Percentiles rank a stretch among this genome's conserved stretches.
Evolutionary conservation across 1,140 invertebrate genomes (phyloP).

Genomic region (Drosophila nasuta): DNA sequence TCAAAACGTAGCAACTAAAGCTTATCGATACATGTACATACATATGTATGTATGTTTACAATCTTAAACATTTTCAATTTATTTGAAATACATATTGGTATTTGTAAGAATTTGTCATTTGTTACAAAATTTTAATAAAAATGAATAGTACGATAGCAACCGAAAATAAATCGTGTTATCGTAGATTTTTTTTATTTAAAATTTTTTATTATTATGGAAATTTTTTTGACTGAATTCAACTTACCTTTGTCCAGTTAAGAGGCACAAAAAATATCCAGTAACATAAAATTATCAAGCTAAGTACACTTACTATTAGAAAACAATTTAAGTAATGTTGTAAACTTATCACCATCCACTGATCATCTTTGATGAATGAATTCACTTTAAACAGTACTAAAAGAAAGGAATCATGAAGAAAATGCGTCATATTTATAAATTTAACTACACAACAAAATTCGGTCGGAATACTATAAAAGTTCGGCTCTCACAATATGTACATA

Average conservation of each 20-base stretch:
- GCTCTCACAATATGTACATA: not conserved
- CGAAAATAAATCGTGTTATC: too few species aligned
- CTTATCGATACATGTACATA: too few species aligned
- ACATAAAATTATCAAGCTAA: conserved; percentile 11
- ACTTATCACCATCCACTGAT: not conserved
- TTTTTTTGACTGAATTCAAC: conserved; percentile 2
- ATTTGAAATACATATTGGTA: too few species aligned
- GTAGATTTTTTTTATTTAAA: not conserved
- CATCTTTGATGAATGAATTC: conserved; percentile 1
- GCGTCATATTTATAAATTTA: conserved; percentile 18
- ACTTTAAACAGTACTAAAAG: conserved; percentile 4
- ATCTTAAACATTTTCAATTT: too few species aligned
- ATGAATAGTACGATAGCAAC: too few species aligned
- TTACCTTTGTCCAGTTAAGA: conserved; percentile 66
- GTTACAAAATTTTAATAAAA: too few species aligned
- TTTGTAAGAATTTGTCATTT: too few species aligned
- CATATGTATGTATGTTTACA: too few species aligned
- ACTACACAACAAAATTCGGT: not conserved
- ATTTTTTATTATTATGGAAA: not conserved
- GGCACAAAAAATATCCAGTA: conserved; percentile 39
- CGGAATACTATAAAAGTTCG: not conserved
- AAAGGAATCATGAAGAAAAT: conserved; percentile 3
- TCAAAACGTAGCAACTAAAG: too few species aligned
- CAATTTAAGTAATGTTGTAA: not conserved
- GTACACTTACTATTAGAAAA: not conserved